Conservation (phyloP, 2,888 invertebrate genomes). For the Thymelicus sylvestris region DNA sequence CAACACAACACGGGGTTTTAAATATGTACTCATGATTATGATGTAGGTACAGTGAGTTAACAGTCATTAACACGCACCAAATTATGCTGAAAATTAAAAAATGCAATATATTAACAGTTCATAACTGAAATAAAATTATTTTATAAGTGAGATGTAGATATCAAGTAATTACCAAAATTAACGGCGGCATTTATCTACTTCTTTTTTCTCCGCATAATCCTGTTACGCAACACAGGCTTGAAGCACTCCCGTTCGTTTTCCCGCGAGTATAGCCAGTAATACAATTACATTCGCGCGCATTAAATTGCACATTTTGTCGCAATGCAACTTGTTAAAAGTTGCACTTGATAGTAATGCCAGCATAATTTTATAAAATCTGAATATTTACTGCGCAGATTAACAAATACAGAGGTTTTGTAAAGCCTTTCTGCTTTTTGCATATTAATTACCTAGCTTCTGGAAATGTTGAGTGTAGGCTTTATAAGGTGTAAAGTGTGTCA, state of each 20-base stretch:
- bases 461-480: too few relatives aligned
- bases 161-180: constrained; percentile 4
- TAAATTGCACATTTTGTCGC: constrained; percentile 37
- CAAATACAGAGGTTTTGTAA: constrained; percentile 3
- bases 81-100: too few relatives aligned
- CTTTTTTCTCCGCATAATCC: constrained; percentile 18
- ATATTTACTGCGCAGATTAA: constrained; percentile 12
- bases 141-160: background rate
- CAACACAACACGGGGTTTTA: too few relatives aligned
- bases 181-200: background rate
- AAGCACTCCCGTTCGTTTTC: constrained; percentile 25
- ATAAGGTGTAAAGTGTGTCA: too few relatives aligned
- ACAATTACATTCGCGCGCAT: constrained; percentile 35
- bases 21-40: too few relatives aligned
- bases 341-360: constrained; percentile 15
- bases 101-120: too few relatives aligned
- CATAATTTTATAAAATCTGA: constrained; percentile 24
- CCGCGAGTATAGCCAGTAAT: constrained; percentile 32
- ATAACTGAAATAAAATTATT: background rate
- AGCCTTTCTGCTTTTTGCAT: constrained; percentile 2
- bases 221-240: constrained; percentile 25
- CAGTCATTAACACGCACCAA: too few relatives aligned
- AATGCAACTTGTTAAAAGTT: constrained; percentile 33
- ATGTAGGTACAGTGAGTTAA: too few relatives aligned
- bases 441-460: too few relatives aligned